These are phyloP conservation scores for Nezara viridula DNA, from an alignment of 2,888 invertebrate species.

Conservation along the genomic window DNA sequence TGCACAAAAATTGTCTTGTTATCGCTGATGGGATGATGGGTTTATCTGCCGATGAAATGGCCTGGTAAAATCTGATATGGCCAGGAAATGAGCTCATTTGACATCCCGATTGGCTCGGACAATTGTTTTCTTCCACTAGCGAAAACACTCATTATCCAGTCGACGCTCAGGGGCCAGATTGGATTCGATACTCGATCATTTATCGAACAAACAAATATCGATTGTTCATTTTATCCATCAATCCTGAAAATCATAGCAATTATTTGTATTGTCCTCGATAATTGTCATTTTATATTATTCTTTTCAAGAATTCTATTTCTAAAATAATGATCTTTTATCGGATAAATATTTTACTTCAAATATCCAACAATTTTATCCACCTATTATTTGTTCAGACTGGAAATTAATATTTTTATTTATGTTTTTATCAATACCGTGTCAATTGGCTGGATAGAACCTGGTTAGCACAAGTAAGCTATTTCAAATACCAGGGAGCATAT, in stretches of 20 bases:
- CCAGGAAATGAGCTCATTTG: slow-evolving; percentile 47
- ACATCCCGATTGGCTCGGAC: slow-evolving; percentile 32
- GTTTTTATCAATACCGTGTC: too few relatives aligned
- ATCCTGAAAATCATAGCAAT: not conserved
- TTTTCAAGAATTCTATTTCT: not conserved
- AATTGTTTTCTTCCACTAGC: slow-evolving; percentile 44
- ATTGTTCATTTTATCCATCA: not conserved
- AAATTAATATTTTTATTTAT: not conserved
- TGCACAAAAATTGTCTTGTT: slow-evolving; percentile 38
- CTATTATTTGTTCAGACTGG: not conserved
- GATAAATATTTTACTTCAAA: not conserved
- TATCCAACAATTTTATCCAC: not conserved
- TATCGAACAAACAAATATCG: not conserved
- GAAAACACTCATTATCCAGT: slow-evolving; percentile 26
- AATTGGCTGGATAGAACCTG: too few relatives aligned
- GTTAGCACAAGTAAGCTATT: too few relatives aligned
- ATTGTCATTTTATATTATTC: not conserved
- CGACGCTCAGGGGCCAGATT: not conserved
- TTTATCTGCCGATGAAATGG: slow-evolving; percentile 41
- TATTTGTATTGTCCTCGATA: not conserved
- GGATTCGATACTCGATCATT: not conserved
- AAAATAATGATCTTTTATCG: not conserved
- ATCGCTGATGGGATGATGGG: slow-evolving; percentile 37
- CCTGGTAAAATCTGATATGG: slow-evolving; percentile 46
- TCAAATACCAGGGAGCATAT: too few relatives aligned